Conservation (phyloP, 2,113 vertebrate species). For the Anser brachyrhynchus region DNA sequence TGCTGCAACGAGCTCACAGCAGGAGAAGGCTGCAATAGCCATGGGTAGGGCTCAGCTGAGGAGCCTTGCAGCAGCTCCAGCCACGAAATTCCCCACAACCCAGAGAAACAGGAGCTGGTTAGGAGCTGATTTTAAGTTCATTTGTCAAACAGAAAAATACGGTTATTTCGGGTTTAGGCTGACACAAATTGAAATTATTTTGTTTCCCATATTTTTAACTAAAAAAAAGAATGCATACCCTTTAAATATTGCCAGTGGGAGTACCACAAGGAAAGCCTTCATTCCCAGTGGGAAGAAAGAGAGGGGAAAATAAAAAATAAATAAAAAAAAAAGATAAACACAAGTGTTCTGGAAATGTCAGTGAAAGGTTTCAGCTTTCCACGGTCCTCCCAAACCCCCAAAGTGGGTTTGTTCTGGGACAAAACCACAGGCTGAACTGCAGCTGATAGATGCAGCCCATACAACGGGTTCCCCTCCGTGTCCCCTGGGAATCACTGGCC, state of each 20-base stretch:
- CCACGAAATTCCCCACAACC: neutral
- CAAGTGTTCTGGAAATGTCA: neutral
- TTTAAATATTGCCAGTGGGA: neutral
- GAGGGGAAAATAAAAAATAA: too few relatives aligned
- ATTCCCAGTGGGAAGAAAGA: neutral
- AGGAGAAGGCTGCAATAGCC: neutral
- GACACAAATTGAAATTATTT: neutral
- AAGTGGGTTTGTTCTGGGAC: neutral
- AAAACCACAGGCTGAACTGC: neutral
- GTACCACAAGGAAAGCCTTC: neutral
- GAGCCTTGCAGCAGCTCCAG: neutral
- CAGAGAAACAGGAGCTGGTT: neutral
- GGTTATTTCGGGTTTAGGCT: neutral
- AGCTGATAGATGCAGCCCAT: neutral
- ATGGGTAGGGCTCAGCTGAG: neutral
- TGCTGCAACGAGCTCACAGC: neutral
- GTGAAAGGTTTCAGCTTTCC: neutral
- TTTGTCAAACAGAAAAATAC: neutral
- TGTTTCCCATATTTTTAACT: neutral
- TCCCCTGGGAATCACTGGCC: neutral
- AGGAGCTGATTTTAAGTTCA: neutral
- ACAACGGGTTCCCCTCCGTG: neutral
- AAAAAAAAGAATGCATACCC: neutral
- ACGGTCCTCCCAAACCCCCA: fast-evolving
- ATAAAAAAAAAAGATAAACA: neutral